These are phyloP conservation scores for Carettochelys insculpta DNA, from an alignment of 2,113 vertebrate genomes.

Conservation along the genomic window DNA sequence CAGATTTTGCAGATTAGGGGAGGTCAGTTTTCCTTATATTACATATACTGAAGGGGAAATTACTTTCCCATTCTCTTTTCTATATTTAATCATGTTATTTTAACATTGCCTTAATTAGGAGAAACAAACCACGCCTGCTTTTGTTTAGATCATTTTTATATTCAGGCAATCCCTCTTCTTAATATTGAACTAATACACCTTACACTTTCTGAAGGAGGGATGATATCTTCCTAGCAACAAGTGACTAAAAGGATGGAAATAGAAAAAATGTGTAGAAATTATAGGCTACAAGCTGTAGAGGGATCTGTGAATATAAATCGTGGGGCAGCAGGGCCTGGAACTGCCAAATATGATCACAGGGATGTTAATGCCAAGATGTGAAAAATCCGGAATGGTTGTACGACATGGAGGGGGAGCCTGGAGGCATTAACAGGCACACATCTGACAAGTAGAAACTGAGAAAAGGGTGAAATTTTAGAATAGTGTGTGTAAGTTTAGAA, in stretches of 20 bases:
- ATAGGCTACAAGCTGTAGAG: not conserved
- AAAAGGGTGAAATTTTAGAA: not conserved
- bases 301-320: not conserved
- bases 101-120: slow-evolving; percentile 25
- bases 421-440: not conserved
- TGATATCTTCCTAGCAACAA: not conserved
- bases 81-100: not conserved
- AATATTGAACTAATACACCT: not conserved
- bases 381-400: no score
- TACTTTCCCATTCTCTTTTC: fast-evolving
- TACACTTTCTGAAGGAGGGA: not conserved
- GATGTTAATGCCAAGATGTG: not conserved
- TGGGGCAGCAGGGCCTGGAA: not conserved
- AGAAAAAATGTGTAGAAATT: not conserved
- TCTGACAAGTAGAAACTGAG: not conserved
- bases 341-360: not conserved
- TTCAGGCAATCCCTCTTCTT: not conserved
- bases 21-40: not conserved
- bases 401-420: not conserved
- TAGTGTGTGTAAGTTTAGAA: not conserved
- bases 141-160: not conserved
- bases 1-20: not conserved
- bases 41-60: not conserved
- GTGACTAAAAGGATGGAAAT: not conserved
- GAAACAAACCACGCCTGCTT: not conserved